These are phyloP conservation scores for Microctenopoma steveboyesi DNA, from an alignment of 2,797 vertebrate species.

Conservation along the genomic window DNA sequence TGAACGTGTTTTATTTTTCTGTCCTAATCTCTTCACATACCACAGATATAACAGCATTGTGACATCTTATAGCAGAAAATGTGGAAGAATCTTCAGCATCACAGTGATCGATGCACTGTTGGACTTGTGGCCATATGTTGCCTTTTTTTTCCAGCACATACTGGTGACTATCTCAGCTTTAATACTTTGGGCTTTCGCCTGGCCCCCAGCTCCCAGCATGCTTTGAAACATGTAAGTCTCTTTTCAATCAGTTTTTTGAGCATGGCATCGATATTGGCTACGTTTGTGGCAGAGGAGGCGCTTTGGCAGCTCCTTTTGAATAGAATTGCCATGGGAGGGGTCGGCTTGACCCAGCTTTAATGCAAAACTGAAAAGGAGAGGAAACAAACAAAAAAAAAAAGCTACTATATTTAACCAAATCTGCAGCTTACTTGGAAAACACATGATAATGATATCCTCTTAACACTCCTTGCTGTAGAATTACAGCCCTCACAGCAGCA, in stretches of 20 bases:
- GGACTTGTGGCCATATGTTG: constrained; percentile 73
- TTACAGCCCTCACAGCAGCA: constrained; percentile 77
- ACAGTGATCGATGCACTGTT: constrained; percentile 47
- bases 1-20: background rate
- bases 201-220: constrained; percentile 85
- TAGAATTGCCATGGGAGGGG: constrained; percentile 82
- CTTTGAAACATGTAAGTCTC: constrained; percentile 88
- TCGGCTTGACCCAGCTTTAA: constrained; percentile 86
- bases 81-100: constrained; percentile 46
- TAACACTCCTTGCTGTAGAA: constrained; percentile 81
- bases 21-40: background rate
- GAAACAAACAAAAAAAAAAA: constrained; percentile 71
- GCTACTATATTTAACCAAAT: constrained; percentile 87
- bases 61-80: background rate
- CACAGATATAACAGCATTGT: background rate
- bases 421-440: constrained; percentile 85
- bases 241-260: constrained; percentile 85
- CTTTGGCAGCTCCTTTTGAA: constrained; percentile 83
- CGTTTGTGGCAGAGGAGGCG: constrained; percentile 81
- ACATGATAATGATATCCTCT: constrained; percentile 87
- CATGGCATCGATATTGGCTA: constrained; percentile 85
- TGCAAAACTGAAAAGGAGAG: constrained; percentile 79
- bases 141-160: constrained; percentile 75
- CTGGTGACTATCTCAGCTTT: constrained; percentile 82
- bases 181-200: constrained; percentile 84